Evolutionary conservation across 2,888 invertebrate species (phyloP).

Genomic region (Phortica magna): DNA sequence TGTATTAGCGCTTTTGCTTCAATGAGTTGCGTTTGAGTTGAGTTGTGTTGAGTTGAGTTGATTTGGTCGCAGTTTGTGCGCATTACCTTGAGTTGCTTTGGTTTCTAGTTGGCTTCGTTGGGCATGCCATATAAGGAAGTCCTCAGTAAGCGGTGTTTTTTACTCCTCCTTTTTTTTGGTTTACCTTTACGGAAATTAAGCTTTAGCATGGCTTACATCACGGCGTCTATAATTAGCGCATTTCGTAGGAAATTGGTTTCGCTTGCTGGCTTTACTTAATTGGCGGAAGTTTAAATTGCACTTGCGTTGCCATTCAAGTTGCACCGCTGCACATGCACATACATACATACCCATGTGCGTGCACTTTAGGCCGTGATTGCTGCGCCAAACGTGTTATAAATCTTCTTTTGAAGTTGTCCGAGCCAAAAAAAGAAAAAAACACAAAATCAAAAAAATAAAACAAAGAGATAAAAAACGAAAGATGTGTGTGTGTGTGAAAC

Average conservation of each 20-base stretch:
- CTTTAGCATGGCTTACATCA: slow-evolving; percentile 1
- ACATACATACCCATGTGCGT: neutral
- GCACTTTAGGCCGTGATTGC: neutral
- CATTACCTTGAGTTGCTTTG: no score
- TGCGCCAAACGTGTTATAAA: neutral
- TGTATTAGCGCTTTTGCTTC: neutral
- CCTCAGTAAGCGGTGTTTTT: neutral
- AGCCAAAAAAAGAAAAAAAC: neutral
- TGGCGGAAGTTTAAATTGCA: neutral
- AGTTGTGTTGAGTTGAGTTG: neutral
- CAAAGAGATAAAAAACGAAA: no score
- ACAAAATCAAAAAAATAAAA: no score
- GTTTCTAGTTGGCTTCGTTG: neutral
- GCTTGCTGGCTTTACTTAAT: neutral
- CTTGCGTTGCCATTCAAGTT: neutral
- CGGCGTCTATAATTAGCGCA: neutral
- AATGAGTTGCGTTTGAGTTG: neutral
- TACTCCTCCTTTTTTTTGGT: neutral
- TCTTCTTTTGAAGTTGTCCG: neutral
- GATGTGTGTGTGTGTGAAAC: neutral
- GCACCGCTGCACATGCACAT: neutral
- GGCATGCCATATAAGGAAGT: neutral
- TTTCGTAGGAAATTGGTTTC: slow-evolving; percentile 18
- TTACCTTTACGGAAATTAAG: slow-evolving; percentile 11
- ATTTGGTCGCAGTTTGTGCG: neutral